Percentiles rank a stretch among this genome's conserved stretches.
Conservation (phyloP, 1,140 invertebrate genomes). For the Drosophila sulfurigaster region DNA sequence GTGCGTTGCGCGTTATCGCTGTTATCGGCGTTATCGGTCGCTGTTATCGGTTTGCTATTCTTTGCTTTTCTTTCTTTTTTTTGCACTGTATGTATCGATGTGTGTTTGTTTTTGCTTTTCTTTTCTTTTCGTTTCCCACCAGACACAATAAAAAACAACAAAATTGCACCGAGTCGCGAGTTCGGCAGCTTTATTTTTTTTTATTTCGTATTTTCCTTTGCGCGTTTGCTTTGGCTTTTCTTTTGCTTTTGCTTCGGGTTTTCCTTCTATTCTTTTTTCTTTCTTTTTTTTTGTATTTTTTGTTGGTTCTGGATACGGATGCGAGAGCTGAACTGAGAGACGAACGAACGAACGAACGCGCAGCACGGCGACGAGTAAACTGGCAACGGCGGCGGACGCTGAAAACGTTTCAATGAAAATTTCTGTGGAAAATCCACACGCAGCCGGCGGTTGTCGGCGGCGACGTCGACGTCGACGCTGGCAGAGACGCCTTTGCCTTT, state of each 20-base stretch:
- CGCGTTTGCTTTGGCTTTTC: slow-evolving; percentile 22
- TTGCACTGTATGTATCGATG: background rate
- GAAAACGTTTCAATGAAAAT: slow-evolving; percentile 72
- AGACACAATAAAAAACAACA: slow-evolving; percentile 29
- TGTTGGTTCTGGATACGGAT: slow-evolving; percentile 18
- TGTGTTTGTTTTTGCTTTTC: slow-evolving; percentile 26
- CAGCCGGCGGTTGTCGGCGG: slow-evolving; percentile 19
- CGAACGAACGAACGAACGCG: slow-evolving; percentile 76
- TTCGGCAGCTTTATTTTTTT: slow-evolving; percentile 3
- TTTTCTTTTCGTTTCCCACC: slow-evolving; percentile 34
- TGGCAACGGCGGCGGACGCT: slow-evolving; percentile 60
- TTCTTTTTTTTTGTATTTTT: slow-evolving; percentile 3
- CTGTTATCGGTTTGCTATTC: slow-evolving; percentile 3
- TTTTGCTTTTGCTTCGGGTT: slow-evolving; percentile 4
- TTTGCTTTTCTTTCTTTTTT: background rate
- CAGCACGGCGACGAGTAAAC: slow-evolving; percentile 80
- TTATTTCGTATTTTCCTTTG: slow-evolving; percentile 6
- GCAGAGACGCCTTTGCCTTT: slow-evolving; percentile 33
- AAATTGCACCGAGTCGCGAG: background rate
- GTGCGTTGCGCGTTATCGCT: slow-evolving; percentile 3
- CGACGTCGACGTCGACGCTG: slow-evolving; percentile 11
- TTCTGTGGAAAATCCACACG: slow-evolving; percentile 65
- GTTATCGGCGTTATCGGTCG: slow-evolving; percentile 32
- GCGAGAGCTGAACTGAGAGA: slow-evolving; percentile 61
- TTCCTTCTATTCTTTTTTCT: slow-evolving; percentile 1